phyloP scores from a whole-genome alignment of 2,797 vertebrate genomes.

The Ataeniobius toweri region DNA sequence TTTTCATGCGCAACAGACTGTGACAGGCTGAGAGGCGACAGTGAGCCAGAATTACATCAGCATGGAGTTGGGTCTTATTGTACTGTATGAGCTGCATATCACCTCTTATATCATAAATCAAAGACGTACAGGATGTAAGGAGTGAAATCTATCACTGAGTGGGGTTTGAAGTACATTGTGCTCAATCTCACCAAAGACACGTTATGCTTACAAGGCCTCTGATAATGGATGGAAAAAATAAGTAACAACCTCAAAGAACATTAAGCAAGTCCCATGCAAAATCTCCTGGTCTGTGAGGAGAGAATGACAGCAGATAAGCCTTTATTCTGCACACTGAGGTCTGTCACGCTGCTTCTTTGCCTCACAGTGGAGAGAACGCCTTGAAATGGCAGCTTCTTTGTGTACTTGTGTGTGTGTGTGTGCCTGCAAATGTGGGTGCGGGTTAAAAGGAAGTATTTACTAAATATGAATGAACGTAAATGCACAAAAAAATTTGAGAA shows the following conservation, averaged over 20 bases:
- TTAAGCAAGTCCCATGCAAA: slow-evolving; percentile 62
- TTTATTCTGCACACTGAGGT: slow-evolving; percentile 64
- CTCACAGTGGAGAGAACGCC: slow-evolving; percentile 54
- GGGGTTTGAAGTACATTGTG: slow-evolving; percentile 55
- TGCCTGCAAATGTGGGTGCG: not conserved
- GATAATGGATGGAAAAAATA: slow-evolving; percentile 70
- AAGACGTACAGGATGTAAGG: slow-evolving; percentile 61
- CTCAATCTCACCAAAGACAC: slow-evolving; percentile 59
- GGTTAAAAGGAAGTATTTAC: slow-evolving; percentile 13
- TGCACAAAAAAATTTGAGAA: slow-evolving; percentile 11
- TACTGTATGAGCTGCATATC: slow-evolving; percentile 52
- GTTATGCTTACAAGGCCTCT: slow-evolving; percentile 53
- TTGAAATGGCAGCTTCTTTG: slow-evolving; percentile 56
- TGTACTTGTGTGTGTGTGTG: slow-evolving; percentile 16
- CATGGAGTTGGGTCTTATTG: slow-evolving; percentile 41
- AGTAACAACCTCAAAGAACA: slow-evolving; percentile 61
- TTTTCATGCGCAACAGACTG: slow-evolving; percentile 45
- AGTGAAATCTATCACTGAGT: slow-evolving; percentile 61
- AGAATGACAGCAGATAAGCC: slow-evolving; percentile 65
- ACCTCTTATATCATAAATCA: slow-evolving; percentile 67
- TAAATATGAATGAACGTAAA: slow-evolving; percentile 20
- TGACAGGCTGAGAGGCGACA: slow-evolving; percentile 52
- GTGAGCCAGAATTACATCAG: slow-evolving; percentile 59
- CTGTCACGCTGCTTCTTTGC: slow-evolving; percentile 59
- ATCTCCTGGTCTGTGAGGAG: slow-evolving; percentile 60